Evolutionary conservation across 2,797 vertebrate species (phyloP).

Genomic region (Pogonophryne albipinna): DNA sequence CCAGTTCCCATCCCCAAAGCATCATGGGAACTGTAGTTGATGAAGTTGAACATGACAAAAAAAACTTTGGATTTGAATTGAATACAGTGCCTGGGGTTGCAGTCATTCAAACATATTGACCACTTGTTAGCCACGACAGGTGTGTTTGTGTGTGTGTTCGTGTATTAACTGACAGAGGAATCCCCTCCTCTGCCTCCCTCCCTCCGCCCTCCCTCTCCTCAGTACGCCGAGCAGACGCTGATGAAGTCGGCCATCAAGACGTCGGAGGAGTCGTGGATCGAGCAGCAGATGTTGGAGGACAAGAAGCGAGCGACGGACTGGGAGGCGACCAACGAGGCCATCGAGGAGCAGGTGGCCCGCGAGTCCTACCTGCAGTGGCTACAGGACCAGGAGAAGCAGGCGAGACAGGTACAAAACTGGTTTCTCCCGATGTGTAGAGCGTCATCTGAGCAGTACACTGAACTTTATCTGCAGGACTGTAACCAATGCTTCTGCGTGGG

Average conservation of each 20-base stretch:
- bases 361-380: slow-evolving; percentile 97
- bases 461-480: too few relatives aligned
- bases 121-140: background rate
- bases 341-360: slow-evolving; percentile 95
- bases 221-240: slow-evolving; percentile 94
- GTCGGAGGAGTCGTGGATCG: slow-evolving; percentile 97
- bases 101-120: too few relatives aligned
- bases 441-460: too few relatives aligned
- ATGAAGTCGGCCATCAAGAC: slow-evolving; percentile 98
- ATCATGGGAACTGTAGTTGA: too few relatives aligned
- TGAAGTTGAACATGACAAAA: too few relatives aligned
- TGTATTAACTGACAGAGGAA: background rate
- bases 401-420: slow-evolving; percentile 83
- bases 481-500: too few relatives aligned
- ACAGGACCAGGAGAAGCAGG: slow-evolving; percentile 95
- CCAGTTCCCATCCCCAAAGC: too few relatives aligned
- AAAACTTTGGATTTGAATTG: too few relatives aligned
- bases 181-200: too few relatives aligned
- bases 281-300: slow-evolving; percentile 97
- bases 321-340: slow-evolving; percentile 97
- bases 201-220: background rate
- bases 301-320: slow-evolving; percentile 96
- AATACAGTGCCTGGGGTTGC: too few relatives aligned
- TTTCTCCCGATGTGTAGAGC: too few relatives aligned
- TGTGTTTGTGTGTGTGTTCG: background rate